Conservation (phyloP, 2,113 vertebrate species). For the Phoenicopterus ruber region DNA sequence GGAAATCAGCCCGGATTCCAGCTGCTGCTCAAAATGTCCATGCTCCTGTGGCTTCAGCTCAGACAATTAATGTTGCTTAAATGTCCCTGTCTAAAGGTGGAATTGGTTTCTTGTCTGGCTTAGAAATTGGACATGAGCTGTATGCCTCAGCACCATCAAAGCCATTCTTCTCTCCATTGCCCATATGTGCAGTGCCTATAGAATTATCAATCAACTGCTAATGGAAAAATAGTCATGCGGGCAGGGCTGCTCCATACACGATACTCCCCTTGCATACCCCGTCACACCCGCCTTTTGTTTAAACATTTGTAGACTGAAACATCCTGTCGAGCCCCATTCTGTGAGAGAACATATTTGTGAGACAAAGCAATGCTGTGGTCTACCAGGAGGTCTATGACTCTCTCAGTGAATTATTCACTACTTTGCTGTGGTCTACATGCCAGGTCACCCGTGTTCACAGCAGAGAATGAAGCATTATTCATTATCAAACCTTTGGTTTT, state of each 20-base stretch:
- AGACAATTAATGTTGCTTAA: constrained; percentile 35
- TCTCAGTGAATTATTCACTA: constrained; percentile 72
- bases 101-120: constrained; percentile 48
- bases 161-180: not conserved
- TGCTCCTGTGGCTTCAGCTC: constrained; percentile 20
- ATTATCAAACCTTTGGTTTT: constrained; percentile 57
- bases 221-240: not conserved
- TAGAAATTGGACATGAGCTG: not conserved
- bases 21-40: not conserved
- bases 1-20: constrained; percentile 14
- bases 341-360: constrained; percentile 73
- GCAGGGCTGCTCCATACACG: not conserved
- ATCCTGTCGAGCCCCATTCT: constrained; percentile 61
- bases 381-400: constrained; percentile 70
- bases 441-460: constrained; percentile 67
- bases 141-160: constrained; percentile 6
- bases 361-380: constrained; percentile 70
- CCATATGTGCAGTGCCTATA: not conserved
- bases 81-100: not conserved
- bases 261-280: not conserved
- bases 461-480: constrained; percentile 68
- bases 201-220: constrained; percentile 38
- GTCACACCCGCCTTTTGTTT: constrained; percentile 69
- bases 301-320: constrained; percentile 68
- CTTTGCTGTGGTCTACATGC: constrained; percentile 67